Evolutionary conservation across 2,888 invertebrate species (phyloP), one percentile per base, ranked within the genome.

Genomic region (Trichogramma evanescens): DNA sequence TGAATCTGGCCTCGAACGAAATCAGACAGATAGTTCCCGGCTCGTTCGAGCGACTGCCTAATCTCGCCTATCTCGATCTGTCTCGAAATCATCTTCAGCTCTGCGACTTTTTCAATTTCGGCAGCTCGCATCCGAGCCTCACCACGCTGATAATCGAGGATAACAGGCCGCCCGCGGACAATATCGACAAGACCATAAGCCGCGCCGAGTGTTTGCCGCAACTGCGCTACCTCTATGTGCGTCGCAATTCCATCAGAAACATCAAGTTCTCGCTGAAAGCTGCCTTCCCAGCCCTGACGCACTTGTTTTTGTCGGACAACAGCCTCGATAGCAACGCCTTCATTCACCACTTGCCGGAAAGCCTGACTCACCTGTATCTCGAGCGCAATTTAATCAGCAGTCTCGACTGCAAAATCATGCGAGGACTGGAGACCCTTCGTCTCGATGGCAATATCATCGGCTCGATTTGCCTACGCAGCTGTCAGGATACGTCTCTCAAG

Each of bases 221-320:
- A 3, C 13, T 74, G n/a, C 66, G 72, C 13, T 67, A 71, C 55
- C 65, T 74, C 2, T 72, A 72, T 53, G 54, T 74, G 0, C 67
- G 72, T 1, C 66, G 69, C 38, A 72, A 72, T 59, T 61, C 62
- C 6, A 41, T 73, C 0, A 56, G 65, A 13, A 59, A 60, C 10
- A 54, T 72, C 9, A 66, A 63, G 39, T 65, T 71, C 50, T 69
- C 70, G 6, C 52, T 70, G 0, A 54, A 56, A 13, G 63, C 48
- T 7, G 52, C 68, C 7, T 71, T 74, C 53, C 74, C 74, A 5
- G 48, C 56, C 40, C 55, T 74, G n/a, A 71, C 68, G 2, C 70
- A 73, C 57, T 64, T 74, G 0, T 73, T 71, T 38, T 59, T 73
- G 5, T 72, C 72, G 3, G 71, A 71, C 61, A 73, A 74, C 55